Evolutionary conservation across 37 sponge, comb jelly and placozoan species (phyloP), one percentile per base, ranked within the genome.

Genomic region (Chondrosia reniformis): DNA sequence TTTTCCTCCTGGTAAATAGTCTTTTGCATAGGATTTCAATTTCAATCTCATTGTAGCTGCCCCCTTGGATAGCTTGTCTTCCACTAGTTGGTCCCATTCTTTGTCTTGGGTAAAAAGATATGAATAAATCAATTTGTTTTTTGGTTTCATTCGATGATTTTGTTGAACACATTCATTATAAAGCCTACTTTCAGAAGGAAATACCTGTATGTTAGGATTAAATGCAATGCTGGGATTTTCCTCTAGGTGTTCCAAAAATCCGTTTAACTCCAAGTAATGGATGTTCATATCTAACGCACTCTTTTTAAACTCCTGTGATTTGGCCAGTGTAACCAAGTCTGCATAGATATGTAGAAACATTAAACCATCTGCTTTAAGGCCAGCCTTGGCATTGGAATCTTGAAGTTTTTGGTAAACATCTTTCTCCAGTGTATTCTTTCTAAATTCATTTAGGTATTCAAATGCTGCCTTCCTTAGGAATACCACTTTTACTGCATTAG

Each of bases 341-440:
- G 67, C 76, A 75, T 83, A 83, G 7, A 76, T 76, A 75, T 76
- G 76, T 28, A 71, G 45, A 74, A 75, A 83, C 67, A 83, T 83
- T 15, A 83, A 10, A 5, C 42, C 76, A 62, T 83, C 83, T 4
- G 76, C 66, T 61, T 75, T 83, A 21, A 75, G 40, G 22, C 55
- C 43, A 27, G 76, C 24, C 3, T 63, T 42, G 1, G 22, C 25
- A 30, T 7, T 21, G 9, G 4, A 0, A 55, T 81, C 74, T 8
- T 67, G 81, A 22, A 81, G 65, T 37, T 81, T 81, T 3, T 3
- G 21, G 10, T 56, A 72, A 28, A 81, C 43, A 37, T 81, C 81
- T 7, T 55, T 49, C 57, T 57, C 58, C 22, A 57, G 13, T 56
- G 6, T 84, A 55, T 84, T 84, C 12, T 76, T 76, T 56, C 66